Percentiles rank a stretch among this genome's conserved stretches.
Conservation (phyloP, 1,140 invertebrate species). For the Heterodera schachtii region DNA sequence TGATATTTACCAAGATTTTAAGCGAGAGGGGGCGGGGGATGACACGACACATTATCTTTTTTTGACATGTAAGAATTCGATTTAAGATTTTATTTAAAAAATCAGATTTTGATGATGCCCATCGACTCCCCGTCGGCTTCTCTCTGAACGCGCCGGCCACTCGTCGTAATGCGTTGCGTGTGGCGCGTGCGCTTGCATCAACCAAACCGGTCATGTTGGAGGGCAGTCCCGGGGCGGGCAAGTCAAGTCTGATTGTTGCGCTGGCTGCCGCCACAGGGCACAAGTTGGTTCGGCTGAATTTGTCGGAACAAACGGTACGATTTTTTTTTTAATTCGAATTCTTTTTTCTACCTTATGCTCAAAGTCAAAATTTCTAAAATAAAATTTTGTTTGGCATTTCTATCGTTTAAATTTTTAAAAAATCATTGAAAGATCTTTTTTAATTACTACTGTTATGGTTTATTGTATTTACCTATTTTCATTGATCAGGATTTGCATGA, state of each 20-base stretch:
- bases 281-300: slow-evolving; percentile 84
- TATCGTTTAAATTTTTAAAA: too few species aligned
- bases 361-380: too few species aligned
- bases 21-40: too few species aligned
- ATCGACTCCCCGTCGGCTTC: slow-evolving; percentile 20
- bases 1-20: too few species aligned
- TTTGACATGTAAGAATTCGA: too few species aligned
- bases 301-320: slow-evolving; percentile 91
- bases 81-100: background rate
- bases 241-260: slow-evolving; percentile 90
- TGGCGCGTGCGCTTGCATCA: slow-evolving; percentile 84
- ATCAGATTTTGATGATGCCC: background rate
- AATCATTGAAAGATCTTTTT: too few species aligned
- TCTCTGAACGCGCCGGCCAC: slow-evolving; percentile 68
- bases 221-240: slow-evolving; percentile 96
- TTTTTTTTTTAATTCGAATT: background rate
- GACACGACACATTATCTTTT: too few species aligned
- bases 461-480: background rate
- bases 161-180: slow-evolving; percentile 78
- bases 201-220: slow-evolving; percentile 88
- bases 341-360: slow-evolving; percentile 11
- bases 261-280: slow-evolving; percentile 82
- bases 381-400: too few species aligned
- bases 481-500: slow-evolving; percentile 83
- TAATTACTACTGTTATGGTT: too few species aligned